These are phyloP conservation scores for Gadopsis marmoratus DNA, from an alignment of 2,797 vertebrate species.

Conservation along the genomic window DNA sequence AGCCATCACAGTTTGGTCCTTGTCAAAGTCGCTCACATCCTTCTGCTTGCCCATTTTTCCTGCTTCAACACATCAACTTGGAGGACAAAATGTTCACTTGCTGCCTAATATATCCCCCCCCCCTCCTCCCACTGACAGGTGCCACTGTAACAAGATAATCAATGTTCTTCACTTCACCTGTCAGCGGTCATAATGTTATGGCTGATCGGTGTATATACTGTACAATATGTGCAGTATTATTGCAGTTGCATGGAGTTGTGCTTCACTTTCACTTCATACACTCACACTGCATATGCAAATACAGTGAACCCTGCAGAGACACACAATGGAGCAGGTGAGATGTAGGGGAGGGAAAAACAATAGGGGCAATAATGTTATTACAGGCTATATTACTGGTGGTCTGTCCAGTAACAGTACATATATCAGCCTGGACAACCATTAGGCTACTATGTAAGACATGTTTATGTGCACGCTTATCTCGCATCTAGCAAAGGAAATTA, in stretches of 20 bases:
- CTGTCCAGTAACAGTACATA: slow-evolving; percentile 33
- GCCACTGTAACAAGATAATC: too few relatives aligned
- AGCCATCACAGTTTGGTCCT: too few relatives aligned
- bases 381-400: neutral
- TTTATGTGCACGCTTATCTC: neutral
- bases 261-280: neutral
- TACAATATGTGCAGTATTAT: neutral
- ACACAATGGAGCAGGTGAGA: neutral
- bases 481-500: slow-evolving; percentile 43
- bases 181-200: too few relatives aligned
- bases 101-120: too few relatives aligned
- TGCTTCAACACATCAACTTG: too few relatives aligned
- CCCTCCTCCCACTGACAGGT: too few relatives aligned
- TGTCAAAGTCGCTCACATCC: too few relatives aligned
- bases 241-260: slow-evolving; percentile 39
- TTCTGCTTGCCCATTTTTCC: too few relatives aligned
- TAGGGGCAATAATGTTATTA: neutral
- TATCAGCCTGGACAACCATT: slow-evolving; percentile 21
- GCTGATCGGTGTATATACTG: too few relatives aligned
- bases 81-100: too few relatives aligned
- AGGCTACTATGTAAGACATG: neutral
- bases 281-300: neutral
- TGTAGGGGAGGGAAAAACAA: neutral
- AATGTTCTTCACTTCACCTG: too few relatives aligned
- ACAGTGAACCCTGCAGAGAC: neutral